Conservation (phyloP, 1,140 invertebrate species). For the Drosophila subpulchrella region DNA sequence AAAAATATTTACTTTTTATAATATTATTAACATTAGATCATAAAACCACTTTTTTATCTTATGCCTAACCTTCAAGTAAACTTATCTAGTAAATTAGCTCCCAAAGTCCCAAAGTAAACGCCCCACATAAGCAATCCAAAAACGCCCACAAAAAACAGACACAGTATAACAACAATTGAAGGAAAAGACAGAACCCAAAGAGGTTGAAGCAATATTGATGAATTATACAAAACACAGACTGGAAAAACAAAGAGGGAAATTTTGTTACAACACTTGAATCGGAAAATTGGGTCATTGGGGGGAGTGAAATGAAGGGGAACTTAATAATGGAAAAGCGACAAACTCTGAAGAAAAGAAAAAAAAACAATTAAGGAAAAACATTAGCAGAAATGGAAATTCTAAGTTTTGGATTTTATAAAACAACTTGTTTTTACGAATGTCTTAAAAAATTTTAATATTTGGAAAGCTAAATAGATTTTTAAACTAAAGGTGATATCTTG, state of each 20-base stretch:
- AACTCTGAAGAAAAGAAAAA: background rate
- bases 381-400: background rate
- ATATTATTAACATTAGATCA: background rate
- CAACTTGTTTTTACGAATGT: too few relatives aligned
- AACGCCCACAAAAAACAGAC: conserved; percentile 48
- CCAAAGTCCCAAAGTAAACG: conserved; percentile 26
- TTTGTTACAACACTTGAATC: conserved; percentile 58
- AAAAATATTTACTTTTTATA: too few relatives aligned
- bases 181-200: conserved; percentile 30
- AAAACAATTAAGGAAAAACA: background rate
- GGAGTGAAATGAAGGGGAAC: conserved; percentile 41
- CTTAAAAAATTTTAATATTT: too few relatives aligned
- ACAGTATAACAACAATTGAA: conserved; percentile 26
- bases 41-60: background rate
- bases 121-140: conserved; percentile 37
- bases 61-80: conserved; percentile 1
- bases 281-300: conserved; percentile 47
- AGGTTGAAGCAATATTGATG: conserved; percentile 68
- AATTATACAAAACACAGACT: conserved; percentile 53
- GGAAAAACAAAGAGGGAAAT: conserved; percentile 35
- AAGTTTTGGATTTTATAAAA: background rate
- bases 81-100: conserved; percentile 23
- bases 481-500: background rate
- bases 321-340: conserved; percentile 20
- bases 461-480: background rate